phyloP scores from a whole-genome alignment of 53 echinoderm and acorn worm species.

The Mesocentrotus franciscanus region DNA sequence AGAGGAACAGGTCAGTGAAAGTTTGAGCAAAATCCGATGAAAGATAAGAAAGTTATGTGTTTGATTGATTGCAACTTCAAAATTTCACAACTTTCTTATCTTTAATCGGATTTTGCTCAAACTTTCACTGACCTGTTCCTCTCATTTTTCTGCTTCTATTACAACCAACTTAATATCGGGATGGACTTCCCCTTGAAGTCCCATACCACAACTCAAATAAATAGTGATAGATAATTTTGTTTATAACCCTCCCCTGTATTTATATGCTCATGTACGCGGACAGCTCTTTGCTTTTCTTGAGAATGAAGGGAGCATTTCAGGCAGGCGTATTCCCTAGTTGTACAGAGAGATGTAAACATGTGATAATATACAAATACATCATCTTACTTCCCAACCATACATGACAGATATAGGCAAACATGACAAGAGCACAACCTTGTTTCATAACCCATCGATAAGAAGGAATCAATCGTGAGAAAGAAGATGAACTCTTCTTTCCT shows the following conservation, averaged over 20 bases:
- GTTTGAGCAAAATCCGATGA: too few species aligned
- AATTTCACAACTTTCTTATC: too few species aligned
- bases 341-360: background rate
- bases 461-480: background rate
- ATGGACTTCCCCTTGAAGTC: background rate
- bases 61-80: too few species aligned
- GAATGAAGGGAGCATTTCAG: background rate
- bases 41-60: too few species aligned
- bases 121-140: too few species aligned
- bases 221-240: background rate
- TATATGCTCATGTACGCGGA: background rate
- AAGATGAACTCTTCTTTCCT: background rate
- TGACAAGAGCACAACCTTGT: background rate
- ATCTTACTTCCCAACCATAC: background rate
- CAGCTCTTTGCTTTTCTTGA: background rate
- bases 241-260: background rate
- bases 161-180: too few species aligned
- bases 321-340: background rate
- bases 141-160: too few species aligned
- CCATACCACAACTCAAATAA: background rate
- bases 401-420: background rate
- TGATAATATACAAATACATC: background rate
- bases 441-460: background rate
- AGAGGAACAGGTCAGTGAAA: too few species aligned
- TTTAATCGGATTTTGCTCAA: too few species aligned